Evolutionary conservation across 2,113 vertebrate genomes (phyloP).

Genomic region (Clinocottus analis): DNA sequence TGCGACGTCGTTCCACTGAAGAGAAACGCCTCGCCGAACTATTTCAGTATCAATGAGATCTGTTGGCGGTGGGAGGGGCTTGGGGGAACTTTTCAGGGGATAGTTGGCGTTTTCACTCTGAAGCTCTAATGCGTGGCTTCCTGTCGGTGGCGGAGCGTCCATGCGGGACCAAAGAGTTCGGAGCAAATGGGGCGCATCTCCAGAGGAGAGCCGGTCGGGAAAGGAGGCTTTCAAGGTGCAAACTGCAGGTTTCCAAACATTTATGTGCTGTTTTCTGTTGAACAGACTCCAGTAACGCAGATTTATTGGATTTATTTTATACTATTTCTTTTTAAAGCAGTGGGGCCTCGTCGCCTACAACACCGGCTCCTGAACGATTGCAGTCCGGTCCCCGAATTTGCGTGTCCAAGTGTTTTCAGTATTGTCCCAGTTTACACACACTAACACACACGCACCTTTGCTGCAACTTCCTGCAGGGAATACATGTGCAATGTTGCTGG

Average conservation of each 20-base stretch:
- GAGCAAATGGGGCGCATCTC: constrained; percentile 35
- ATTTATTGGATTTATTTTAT: too few species aligned
- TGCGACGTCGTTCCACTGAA: background rate
- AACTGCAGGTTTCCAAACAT: constrained; percentile 12
- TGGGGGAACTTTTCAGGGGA: constrained; percentile 2
- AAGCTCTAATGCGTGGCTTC: constrained; percentile 41
- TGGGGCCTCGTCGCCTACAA: background rate
- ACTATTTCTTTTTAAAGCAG: too few species aligned
- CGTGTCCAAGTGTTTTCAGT: background rate
- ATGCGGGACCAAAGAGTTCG: constrained; percentile 23
- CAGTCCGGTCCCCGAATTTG: background rate
- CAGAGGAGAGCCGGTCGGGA: constrained; percentile 7
- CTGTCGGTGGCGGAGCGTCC: constrained; percentile 23
- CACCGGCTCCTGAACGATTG: too few species aligned
- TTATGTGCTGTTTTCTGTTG: background rate
- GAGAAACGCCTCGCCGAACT: background rate
- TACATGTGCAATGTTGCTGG: background rate
- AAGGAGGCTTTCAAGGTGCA: background rate
- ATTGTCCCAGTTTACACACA: too few species aligned
- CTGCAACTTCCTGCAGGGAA: background rate
- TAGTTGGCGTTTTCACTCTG: background rate
- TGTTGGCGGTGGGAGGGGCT: background rate
- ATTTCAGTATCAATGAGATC: background rate
- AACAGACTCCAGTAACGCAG: background rate
- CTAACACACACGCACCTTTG: background rate